Conservation (phyloP, 2,797 vertebrate species). For the Zonotrichia albicollis region DNA sequence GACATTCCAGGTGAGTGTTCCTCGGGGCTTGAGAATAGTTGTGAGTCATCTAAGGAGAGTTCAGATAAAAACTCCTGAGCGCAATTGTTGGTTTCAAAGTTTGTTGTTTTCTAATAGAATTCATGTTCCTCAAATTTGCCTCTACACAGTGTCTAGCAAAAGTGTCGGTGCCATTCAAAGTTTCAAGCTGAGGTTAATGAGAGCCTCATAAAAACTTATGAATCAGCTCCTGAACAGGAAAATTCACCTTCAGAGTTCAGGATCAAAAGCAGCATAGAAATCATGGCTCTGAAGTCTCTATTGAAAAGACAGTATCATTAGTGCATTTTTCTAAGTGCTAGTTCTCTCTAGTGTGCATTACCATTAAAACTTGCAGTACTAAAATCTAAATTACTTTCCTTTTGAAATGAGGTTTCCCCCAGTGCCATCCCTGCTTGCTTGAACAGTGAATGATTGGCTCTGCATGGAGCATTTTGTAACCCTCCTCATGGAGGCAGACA, state of each 20-base stretch:
- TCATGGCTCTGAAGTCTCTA: constrained; percentile 7
- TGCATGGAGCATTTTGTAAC: constrained; percentile 1
- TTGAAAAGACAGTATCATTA: constrained; percentile 22
- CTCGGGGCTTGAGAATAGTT: background rate
- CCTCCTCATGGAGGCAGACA: background rate
- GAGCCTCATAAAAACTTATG: background rate
- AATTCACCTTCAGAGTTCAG: constrained; percentile 4
- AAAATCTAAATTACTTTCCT: background rate
- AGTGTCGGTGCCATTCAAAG: accelerated
- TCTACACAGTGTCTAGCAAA: background rate
- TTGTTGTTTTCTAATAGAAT: background rate
- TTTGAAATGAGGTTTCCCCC: constrained; percentile 33
- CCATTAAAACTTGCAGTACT: constrained; percentile 29
- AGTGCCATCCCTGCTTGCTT: background rate
- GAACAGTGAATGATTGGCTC: constrained; percentile 27
- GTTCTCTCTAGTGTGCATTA: constrained; percentile 43
- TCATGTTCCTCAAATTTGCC: background rate
- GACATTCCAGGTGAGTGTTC: background rate
- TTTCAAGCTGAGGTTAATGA: background rate
- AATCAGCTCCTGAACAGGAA: background rate
- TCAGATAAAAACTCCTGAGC: background rate
- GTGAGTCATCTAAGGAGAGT: background rate
- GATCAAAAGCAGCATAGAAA: background rate
- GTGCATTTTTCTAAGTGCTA: background rate
- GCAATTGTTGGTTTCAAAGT: background rate